Evolutionary conservation across 2,797 vertebrate genomes (phyloP).

Genomic region (Vultur gryphus): DNA sequence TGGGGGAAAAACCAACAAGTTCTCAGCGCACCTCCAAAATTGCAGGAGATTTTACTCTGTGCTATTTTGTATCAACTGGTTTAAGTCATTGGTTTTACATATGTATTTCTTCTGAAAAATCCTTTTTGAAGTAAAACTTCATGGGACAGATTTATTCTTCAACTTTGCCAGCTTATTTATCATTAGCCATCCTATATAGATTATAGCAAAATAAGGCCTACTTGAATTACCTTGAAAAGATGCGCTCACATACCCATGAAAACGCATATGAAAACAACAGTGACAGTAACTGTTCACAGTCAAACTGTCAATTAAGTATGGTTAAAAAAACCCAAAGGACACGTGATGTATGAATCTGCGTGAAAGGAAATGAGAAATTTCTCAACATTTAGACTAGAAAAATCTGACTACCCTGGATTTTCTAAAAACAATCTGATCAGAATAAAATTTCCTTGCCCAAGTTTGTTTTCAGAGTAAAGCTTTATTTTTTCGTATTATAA

Average conservation of each 20-base stretch:
- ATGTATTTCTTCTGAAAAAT: not conserved
- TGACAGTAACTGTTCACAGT: not conserved
- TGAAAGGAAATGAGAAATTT: not conserved
- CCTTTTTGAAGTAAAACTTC: not conserved
- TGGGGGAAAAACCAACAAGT: not conserved
- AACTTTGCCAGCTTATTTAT: not conserved
- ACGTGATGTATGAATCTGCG: rapidly evolving
- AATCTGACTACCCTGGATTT: not conserved
- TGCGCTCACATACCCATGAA: not conserved
- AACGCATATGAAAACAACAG: not conserved
- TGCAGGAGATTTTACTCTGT: not conserved
- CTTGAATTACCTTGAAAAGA: not conserved
- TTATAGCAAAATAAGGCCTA: not conserved
- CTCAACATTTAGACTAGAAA: not conserved
- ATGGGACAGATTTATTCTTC: not conserved
- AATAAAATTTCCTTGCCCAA: not conserved
- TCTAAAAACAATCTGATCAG: not conserved
- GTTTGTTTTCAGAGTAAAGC: not conserved
- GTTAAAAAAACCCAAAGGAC: not conserved
- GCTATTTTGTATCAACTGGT: not conserved
- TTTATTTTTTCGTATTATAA: not conserved
- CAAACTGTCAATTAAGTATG: not conserved
- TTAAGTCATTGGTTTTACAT: not conserved
- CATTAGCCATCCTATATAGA: not conserved
- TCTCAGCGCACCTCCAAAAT: not conserved